Evolutionary conservation across 2,797 vertebrate species (phyloP).

Genomic region (Hydrolagus colliei): DNA sequence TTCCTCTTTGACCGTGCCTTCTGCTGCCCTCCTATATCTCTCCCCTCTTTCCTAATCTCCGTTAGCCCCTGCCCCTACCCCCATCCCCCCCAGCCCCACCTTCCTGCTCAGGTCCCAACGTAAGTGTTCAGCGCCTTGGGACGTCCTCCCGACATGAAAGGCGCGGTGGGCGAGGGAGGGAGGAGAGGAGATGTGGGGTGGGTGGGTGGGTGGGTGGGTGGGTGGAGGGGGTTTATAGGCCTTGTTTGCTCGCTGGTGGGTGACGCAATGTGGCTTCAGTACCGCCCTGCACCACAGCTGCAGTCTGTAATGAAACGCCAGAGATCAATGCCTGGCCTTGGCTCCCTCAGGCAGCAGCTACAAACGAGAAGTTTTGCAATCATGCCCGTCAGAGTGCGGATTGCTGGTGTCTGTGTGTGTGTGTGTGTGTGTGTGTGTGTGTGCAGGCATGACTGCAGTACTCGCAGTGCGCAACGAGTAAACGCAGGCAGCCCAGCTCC

Average conservation of each 20-base stretch:
- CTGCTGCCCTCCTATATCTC: too few species aligned
- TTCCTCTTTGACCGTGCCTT: too few species aligned
- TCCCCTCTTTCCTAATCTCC: too few species aligned
- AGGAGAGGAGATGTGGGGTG: neutral
- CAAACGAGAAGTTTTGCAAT: neutral
- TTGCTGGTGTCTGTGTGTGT: neutral
- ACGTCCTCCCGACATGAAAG: too few species aligned
- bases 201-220: conserved; percentile 32
- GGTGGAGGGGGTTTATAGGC: conserved; percentile 35
- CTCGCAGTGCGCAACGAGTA: too few species aligned
- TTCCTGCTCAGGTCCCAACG: too few species aligned
- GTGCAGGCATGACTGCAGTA: neutral
- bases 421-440: neutral
- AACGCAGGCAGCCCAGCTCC: too few species aligned
- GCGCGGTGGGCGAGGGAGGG: neutral
- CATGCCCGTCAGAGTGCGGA: neutral
- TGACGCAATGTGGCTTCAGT: neutral
- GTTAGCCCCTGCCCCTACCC: too few species aligned
- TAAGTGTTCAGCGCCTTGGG: too few species aligned
- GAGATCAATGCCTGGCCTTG: conserved; percentile 34
- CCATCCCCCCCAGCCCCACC: too few species aligned
- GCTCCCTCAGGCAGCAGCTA: neutral
- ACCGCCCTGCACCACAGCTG: neutral
- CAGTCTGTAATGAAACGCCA: conserved; percentile 35
- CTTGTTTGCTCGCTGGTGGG: conserved; percentile 33